A percentile compares a stretch with the other conserved stretches of the same genome.
These are phyloP conservation scores for Nomada ferruginata DNA, from an alignment of 2,888 invertebrate species.

Conservation along the genomic window DNA sequence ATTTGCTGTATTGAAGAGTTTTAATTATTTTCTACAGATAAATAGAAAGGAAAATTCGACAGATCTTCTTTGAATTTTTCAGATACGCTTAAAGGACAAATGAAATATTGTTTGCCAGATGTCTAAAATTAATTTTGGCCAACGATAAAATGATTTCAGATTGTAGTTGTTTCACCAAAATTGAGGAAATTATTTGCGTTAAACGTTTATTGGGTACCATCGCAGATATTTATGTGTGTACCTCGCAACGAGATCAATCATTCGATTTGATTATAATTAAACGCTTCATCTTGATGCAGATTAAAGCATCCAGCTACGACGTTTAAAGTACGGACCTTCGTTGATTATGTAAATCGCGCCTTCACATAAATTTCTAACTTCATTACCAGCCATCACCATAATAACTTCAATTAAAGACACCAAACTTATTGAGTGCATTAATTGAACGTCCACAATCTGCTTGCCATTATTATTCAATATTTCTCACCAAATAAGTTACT, in stretches of 20 bases:
- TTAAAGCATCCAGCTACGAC: slow-evolving; percentile 24
- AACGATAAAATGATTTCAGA: background rate
- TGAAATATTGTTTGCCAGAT: too few relatives aligned
- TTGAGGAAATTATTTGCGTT: background rate
- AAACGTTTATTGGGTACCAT: background rate
- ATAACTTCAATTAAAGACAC: background rate
- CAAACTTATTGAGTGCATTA: too few relatives aligned
- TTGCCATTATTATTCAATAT: too few relatives aligned
- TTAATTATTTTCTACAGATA: too few relatives aligned
- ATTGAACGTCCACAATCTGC: too few relatives aligned
- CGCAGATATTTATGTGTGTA: slow-evolving; percentile 10
- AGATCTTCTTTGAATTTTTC: too few relatives aligned
- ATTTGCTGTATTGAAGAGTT: too few relatives aligned
- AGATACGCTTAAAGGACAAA: too few relatives aligned
- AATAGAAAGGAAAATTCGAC: too few relatives aligned
- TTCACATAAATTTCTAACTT: slow-evolving; percentile 23
- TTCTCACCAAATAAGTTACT: slow-evolving; percentile 1
- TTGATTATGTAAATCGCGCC: background rate
- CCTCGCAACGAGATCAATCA: slow-evolving; percentile 9
- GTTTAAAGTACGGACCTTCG: slow-evolving; percentile 5
- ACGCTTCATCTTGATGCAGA: slow-evolving; percentile 37
- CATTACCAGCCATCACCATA: slow-evolving; percentile 13
- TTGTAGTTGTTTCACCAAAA: background rate
- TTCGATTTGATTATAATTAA: slow-evolving; percentile 44
- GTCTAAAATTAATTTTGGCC: background rate